Base-by-base conservation (phyloP, 2,113 vertebrate species). In the Anser brachyrhynchus region DNA sequence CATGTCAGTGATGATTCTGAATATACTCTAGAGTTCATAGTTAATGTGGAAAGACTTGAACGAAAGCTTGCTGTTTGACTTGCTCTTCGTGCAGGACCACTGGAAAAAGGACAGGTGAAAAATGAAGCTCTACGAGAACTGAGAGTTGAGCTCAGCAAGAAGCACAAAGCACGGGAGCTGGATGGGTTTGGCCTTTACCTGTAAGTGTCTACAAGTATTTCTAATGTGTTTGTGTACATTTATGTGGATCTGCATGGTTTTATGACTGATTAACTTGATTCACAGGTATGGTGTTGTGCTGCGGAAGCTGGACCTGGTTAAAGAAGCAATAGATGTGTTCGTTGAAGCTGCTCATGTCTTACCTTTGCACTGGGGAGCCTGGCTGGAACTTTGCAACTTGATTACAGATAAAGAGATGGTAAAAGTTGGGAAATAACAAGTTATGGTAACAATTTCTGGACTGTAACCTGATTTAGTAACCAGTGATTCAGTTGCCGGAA, bases 341-440 rank as follows among this genome's bases (percentile, higher is more conserved):
- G 99, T 99, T 54, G 99, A 99, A 94, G 99, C 99, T 39, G 98
- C 99, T 37, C 99, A 99, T 41, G 96, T 98, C 49, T 98, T 99
- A 72, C 99, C 99, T 91, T 98, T 99, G 95, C 99, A 99, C 16
- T 99, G 99, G 99, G 99, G 99, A 85, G 98, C 99, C 21, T 99
- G 99, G 99, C 97, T 99, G 89, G 99, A 99, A 93, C 99, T 99
- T 57, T 99, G 99, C 96, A 99, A 99, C 97, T 98, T 99, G 71
- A 99, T 99, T 97, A 99, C 99, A 75, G 99, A 99, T 97, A 99
- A 99, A 96, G 99, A 99, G 96, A 99, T 99, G 99, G 99, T 99
- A 98, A 97, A 91, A 71, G 31, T 77, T 93, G n/a, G 15, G 57
- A 54, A 26, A 62, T 89, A 44, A 1, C 7, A 26, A 75, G 39